These are phyloP conservation scores for zebrafish (Danio rerio) DNA, from an alignment of 2,113 vertebrate species.

Conservation along the genomic window DNA sequence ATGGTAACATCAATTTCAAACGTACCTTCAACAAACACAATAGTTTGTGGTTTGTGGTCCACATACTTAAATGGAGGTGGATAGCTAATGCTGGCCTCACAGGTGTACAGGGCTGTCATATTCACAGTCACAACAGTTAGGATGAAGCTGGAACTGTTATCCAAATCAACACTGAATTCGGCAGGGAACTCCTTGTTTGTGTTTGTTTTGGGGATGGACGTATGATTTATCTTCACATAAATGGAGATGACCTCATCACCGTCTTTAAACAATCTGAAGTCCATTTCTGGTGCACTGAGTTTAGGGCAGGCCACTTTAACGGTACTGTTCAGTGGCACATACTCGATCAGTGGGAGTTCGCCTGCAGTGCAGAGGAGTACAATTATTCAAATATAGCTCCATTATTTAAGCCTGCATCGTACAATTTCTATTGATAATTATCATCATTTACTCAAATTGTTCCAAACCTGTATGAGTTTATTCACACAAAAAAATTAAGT, in stretches of 20 bases:
- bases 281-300: slow-evolving; percentile 30
- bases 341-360: not conserved
- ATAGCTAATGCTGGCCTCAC: slow-evolving; percentile 25
- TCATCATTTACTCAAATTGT: not conserved
- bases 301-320: slow-evolving; percentile 41
- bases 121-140: slow-evolving; percentile 21
- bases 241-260: not conserved
- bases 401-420: not conserved
- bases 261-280: slow-evolving; percentile 14
- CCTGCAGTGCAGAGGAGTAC: not conserved
- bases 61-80: slow-evolving; percentile 42
- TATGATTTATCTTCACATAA: not conserved
- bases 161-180: not conserved
- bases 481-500: too few relatives aligned
- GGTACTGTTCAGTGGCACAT: not conserved
- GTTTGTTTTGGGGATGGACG: not conserved
- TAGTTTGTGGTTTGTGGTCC: not conserved
- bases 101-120: slow-evolving; percentile 49
- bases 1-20: not conserved
- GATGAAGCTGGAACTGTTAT: slow-evolving; percentile 26
- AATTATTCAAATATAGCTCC: not conserved
- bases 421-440: not conserved
- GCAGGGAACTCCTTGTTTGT: not conserved
- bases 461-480: not conserved
- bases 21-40: slow-evolving; percentile 54